These are phyloP conservation scores for Allolobophora icterica DNA, from an alignment of 2,888 invertebrate species.

Conservation along the genomic window DNA sequence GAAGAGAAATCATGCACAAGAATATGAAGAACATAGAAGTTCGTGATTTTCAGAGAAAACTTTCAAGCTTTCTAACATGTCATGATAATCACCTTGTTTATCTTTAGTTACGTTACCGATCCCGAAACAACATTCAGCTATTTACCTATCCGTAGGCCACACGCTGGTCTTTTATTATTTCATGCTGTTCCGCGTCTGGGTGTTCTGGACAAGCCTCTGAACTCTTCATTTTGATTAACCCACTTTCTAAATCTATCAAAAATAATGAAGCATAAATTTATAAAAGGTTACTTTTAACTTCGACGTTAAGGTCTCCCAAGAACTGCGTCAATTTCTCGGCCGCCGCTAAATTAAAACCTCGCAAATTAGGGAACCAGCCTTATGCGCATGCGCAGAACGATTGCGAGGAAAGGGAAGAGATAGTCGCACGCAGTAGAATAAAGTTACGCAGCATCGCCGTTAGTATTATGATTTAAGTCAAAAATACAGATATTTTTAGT, in stretches of 20 bases:
- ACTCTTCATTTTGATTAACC: background rate
- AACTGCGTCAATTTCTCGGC: too few species aligned
- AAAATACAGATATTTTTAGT: background rate
- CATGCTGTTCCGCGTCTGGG: too few species aligned
- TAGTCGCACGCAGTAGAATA: background rate
- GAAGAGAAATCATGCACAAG: too few species aligned
- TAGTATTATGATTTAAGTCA: background rate
- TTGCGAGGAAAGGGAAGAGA: background rate
- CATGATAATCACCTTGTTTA: too few species aligned
- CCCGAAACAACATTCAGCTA: background rate
- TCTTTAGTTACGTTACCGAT: too few species aligned
- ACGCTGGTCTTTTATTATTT: too few species aligned
- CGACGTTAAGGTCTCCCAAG: background rate
- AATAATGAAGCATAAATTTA: too few species aligned
- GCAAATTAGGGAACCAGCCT: conserved; percentile 19
- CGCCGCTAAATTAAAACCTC: too few species aligned
- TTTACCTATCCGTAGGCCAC: background rate
- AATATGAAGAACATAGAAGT: too few species aligned
- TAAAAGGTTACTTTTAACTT: background rate
- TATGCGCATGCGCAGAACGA: background rate
- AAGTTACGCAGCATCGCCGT: background rate
- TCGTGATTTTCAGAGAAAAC: too few species aligned
- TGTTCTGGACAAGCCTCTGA: background rate
- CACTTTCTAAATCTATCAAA: too few species aligned
- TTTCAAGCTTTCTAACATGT: too few species aligned